These are phyloP conservation scores for Achlya flavicornis DNA, from an alignment of 2,888 invertebrate genomes.

Conservation along the genomic window DNA sequence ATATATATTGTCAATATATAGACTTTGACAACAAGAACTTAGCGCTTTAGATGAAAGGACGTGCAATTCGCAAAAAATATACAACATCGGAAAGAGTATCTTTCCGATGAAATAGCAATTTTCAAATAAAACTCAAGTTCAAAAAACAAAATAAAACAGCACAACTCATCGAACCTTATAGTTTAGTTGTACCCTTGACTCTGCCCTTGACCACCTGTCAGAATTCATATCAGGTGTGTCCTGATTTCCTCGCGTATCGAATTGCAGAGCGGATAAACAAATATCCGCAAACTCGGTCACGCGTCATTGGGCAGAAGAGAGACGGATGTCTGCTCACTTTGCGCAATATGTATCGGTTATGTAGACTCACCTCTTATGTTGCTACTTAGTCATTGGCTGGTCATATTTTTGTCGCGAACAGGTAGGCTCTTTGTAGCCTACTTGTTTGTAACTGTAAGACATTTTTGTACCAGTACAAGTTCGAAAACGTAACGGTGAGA, in stretches of 20 bases:
- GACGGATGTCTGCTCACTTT: slow-evolving; percentile 27
- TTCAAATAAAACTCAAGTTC: too few relatives aligned
- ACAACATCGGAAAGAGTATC: too few relatives aligned
- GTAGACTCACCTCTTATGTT: slow-evolving; percentile 30
- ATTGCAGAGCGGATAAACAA: slow-evolving; percentile 21
- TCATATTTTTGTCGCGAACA: slow-evolving; percentile 15
- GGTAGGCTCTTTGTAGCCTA: slow-evolving; percentile 24
- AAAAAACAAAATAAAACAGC: not conserved
- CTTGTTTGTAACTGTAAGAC: slow-evolving; percentile 32
- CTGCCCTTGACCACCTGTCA: not conserved
- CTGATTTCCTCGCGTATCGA: slow-evolving; percentile 23
- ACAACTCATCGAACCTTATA: not conserved
- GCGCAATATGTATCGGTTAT: slow-evolving; percentile 25
- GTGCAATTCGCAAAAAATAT: too few relatives aligned
- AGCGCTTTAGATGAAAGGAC: too few relatives aligned
- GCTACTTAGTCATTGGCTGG: slow-evolving; percentile 38
- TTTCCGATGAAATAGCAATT: too few relatives aligned
- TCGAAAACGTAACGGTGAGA: slow-evolving; percentile 29
- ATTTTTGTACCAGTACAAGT: slow-evolving; percentile 20
- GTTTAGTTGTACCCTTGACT: not conserved
- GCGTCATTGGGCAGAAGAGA: slow-evolving; percentile 19
- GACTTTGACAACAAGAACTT: too few relatives aligned
- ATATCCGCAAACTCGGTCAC: slow-evolving; percentile 23
- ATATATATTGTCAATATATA: too few relatives aligned
- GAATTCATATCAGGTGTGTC: slow-evolving; percentile 21